A percentile compares a stretch with the other conserved stretches of the same genome.
Evolutionary conservation across 1,140 invertebrate genomes (phyloP).

Genomic region (roundworm (Caenorhabditis elegans)): WBcel235 BX284602.5:8893001-8893500

Average conservation of each 20-base stretch:
- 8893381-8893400: background rate
- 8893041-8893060: background rate
- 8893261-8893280: background rate
- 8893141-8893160: too few relatives aligned
- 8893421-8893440: background rate
- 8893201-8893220: too few relatives aligned
- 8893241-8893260: background rate
- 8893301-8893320: background rate
- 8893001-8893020: background rate
- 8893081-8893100: too few relatives aligned
- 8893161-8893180: too few relatives aligned
- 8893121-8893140: too few relatives aligned
- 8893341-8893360: slow-evolving; percentile 16
- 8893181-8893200: too few relatives aligned
- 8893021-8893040: background rate
- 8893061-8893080: too few relatives aligned
- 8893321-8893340: background rate
- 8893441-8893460: background rate
- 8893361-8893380: background rate
- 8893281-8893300: background rate
- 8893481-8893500: background rate
- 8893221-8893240: background rate
- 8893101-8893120: too few relatives aligned
- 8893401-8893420: background rate
- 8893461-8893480: background rate